A percentile compares a stretch with the other conserved stretches of the same genome.
These are phyloP conservation scores for Ctenopoma kingsleyae DNA, from an alignment of 2,797 vertebrate genomes.

Conservation along the genomic window DNA sequence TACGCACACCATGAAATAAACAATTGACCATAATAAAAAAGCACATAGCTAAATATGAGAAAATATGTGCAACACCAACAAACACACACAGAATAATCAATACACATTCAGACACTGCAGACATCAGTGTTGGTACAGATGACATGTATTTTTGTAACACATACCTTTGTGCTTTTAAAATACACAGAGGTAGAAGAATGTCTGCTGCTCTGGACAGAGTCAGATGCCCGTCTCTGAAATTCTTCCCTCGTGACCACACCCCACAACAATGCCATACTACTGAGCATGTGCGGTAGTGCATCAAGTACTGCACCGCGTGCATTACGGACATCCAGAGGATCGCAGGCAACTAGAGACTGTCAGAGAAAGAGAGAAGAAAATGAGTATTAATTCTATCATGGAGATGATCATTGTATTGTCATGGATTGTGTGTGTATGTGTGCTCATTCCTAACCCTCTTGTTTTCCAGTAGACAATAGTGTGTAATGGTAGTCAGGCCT, in stretches of 20 bases:
- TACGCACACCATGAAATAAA: not conserved
- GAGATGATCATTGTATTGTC: not conserved
- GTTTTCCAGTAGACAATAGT: constrained; percentile 95
- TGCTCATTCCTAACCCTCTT: constrained; percentile 86
- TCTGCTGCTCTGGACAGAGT: constrained; percentile 84
- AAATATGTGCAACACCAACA: not conserved
- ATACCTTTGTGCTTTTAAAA: constrained; percentile 94
- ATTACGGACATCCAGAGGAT: constrained; percentile 90
- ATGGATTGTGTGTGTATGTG: constrained; percentile 3
- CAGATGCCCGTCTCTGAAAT: constrained; percentile 83
- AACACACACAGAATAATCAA: not conserved
- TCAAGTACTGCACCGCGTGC: constrained; percentile 93
- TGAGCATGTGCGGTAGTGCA: constrained; percentile 90
- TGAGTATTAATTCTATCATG: not conserved
- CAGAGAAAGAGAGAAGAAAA: not conserved
- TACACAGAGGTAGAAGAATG: constrained; percentile 91
- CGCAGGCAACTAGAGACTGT: constrained; percentile 71
- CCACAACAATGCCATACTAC: constrained; percentile 93
- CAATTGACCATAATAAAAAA: not conserved
- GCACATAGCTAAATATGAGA: not conserved
- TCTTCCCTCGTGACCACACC: constrained; percentile 90
- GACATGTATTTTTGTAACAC: not conserved
- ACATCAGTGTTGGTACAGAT: not conserved
- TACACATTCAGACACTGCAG: not conserved
- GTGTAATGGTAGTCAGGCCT: constrained; percentile 94